phyloP scores from a whole-genome alignment of 2,888 invertebrate species.

The Andrena dorsata region DNA sequence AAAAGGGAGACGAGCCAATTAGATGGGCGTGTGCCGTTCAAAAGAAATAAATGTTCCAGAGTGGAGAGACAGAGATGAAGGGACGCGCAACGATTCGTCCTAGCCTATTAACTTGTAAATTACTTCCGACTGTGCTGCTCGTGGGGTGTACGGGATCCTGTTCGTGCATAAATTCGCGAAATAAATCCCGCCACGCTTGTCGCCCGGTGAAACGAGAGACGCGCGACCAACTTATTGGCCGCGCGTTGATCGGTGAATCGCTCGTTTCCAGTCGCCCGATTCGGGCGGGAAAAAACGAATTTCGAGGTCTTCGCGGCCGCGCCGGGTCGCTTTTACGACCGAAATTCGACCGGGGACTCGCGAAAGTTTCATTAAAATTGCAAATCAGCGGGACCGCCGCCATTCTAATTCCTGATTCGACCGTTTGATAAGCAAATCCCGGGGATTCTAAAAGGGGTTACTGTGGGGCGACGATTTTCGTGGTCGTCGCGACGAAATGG shows the following conservation, averaged over 20 bases:
- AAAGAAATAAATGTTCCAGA: slow-evolving; percentile 31
- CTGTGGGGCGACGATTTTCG: not conserved
- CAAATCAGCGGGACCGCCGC: not conserved
- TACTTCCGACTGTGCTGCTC: slow-evolving; percentile 82
- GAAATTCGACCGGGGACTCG: slow-evolving; percentile 1
- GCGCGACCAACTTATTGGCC: slow-evolving; percentile 61
- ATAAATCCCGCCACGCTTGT: slow-evolving; percentile 67
- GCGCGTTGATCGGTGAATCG: slow-evolving; percentile 32
- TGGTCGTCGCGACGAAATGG: not conserved
- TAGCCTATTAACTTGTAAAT: slow-evolving; percentile 85
- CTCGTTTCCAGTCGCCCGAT: not conserved
- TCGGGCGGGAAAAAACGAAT: not conserved
- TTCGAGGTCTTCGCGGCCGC: not conserved
- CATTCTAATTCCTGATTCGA: slow-evolving; percentile 25
- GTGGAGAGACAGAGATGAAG: slow-evolving; percentile 21
- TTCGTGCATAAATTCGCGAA: slow-evolving; percentile 70
- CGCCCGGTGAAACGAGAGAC: slow-evolving; percentile 65
- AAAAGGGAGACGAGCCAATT: slow-evolving; percentile 44
- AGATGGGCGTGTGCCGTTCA: slow-evolving; percentile 34
- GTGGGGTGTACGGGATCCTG: slow-evolving; percentile 47
- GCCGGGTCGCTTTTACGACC: not conserved
- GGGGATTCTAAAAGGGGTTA: slow-evolving; percentile 2
- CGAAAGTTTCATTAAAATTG: not conserved
- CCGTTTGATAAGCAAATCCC: slow-evolving; percentile 15
- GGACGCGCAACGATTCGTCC: slow-evolving; percentile 73